Evolutionary conservation across 2,797 vertebrate genomes (phyloP).

Genomic region (Ptychadena robeensis): DNA sequence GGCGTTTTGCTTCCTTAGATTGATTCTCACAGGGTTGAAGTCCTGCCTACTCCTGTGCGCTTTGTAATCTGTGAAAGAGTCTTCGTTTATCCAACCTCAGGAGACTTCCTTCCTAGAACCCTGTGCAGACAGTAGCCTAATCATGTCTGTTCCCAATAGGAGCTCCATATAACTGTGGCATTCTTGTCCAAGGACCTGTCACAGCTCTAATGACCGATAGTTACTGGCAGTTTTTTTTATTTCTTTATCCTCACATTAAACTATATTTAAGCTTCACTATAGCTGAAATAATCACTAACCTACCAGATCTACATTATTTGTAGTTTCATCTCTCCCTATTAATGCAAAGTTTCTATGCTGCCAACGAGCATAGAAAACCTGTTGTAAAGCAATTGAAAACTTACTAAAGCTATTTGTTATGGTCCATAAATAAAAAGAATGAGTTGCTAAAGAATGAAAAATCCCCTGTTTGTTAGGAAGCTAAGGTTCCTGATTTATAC

Average conservation of each 20-base stretch:
- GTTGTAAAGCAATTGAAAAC: slow-evolving; percentile 5
- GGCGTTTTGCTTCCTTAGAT: slow-evolving; percentile 82
- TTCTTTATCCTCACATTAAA: neutral
- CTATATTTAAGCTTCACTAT: neutral
- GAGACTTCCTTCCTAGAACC: slow-evolving; percentile 80
- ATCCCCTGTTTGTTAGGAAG: neutral
- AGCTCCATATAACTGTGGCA: slow-evolving; percentile 63
- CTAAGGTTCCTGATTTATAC: slow-evolving; percentile 7
- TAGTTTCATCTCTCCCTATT: neutral
- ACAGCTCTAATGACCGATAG: slow-evolving; percentile 64
- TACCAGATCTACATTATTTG: neutral
- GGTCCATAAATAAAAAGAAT: slow-evolving; percentile 4
- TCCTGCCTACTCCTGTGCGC: slow-evolving; percentile 70
- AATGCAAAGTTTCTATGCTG: neutral
- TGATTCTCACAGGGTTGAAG: slow-evolving; percentile 76
- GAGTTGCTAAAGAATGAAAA: slow-evolving; percentile 2
- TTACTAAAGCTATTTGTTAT: slow-evolving; percentile 30
- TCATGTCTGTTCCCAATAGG: slow-evolving; percentile 63
- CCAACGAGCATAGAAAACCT: slow-evolving; percentile 20
- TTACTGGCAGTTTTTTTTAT: slow-evolving; percentile 63
- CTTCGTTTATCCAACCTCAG: slow-evolving; percentile 66
- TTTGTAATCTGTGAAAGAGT: slow-evolving; percentile 75
- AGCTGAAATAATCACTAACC: neutral
- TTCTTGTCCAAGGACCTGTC: slow-evolving; percentile 63
- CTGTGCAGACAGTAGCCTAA: slow-evolving; percentile 65